A percentile compares a stretch with the other conserved stretches of the same genome.
phyloP scores from a whole-genome alignment of 2,113 vertebrate genomes.

The Lycaon pictus region DNA sequence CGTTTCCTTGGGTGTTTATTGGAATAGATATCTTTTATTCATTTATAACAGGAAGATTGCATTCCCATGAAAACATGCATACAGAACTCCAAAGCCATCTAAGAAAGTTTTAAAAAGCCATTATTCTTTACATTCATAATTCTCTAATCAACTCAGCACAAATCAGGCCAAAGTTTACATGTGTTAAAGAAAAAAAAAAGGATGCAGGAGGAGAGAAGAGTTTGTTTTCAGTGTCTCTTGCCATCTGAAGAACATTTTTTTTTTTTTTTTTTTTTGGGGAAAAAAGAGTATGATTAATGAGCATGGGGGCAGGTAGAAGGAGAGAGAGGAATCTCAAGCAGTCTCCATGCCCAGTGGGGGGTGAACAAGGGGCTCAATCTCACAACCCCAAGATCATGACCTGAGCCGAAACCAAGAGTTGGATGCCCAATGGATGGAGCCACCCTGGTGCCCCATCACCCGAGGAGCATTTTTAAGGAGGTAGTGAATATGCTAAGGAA shows the following conservation, averaged over 20 bases:
- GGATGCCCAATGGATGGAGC: background rate
- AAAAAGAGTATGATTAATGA: no score
- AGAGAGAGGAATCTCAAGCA: background rate
- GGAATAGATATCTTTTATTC: constrained; percentile 15
- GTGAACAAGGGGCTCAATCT: background rate
- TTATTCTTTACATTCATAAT: constrained; percentile 6
- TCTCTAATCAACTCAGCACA: constrained; percentile 32
- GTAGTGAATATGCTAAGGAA: background rate
- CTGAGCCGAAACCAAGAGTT: background rate
- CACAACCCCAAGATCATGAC: background rate
- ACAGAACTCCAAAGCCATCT: background rate
- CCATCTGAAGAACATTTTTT: background rate
- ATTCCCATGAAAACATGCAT: background rate
- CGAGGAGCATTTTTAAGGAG: constrained; percentile 1
- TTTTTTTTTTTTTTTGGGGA: background rate
- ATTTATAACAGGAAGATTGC: background rate
- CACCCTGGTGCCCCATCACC: background rate
- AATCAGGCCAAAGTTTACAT: background rate
- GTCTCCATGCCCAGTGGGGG: background rate
- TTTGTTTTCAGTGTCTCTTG: background rate
- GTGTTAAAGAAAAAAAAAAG: background rate
- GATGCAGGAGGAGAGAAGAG: background rate
- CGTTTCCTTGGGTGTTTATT: background rate
- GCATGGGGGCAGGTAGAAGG: background rate
- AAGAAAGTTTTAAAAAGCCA: background rate